Conservation (phyloP, 2,797 vertebrate genomes). For the Hyperoplus lanceolatus region DNA sequence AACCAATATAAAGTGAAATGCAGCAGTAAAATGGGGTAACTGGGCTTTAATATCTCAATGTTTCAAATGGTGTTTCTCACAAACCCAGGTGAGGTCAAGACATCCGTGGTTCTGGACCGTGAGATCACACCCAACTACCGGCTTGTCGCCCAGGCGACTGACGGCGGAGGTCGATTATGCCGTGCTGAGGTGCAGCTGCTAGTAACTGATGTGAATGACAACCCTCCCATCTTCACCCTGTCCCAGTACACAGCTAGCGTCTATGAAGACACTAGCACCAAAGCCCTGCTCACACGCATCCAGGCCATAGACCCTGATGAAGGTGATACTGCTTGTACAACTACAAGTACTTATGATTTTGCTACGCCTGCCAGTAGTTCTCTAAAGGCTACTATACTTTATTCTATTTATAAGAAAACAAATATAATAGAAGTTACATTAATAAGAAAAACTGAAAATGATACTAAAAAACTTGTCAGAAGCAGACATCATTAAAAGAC, state of each 20-base stretch:
- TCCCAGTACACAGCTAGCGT: constrained; percentile 90
- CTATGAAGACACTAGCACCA: constrained; percentile 93
- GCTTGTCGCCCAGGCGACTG: constrained; percentile 90
- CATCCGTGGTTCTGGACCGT: constrained; percentile 88
- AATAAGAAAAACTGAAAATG: too few relatives aligned
- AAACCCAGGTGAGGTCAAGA: constrained; percentile 92
- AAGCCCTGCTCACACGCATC: constrained; percentile 94
- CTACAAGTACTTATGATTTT: not conserved
- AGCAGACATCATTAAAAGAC: not conserved
- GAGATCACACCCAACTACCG: constrained; percentile 89
- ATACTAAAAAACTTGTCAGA: not conserved
- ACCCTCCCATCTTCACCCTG: constrained; percentile 91
- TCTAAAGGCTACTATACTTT: not conserved
- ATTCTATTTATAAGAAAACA: too few relatives aligned
- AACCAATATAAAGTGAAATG: not conserved
- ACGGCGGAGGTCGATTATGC: constrained; percentile 93
- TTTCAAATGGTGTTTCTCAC: constrained; percentile 16
- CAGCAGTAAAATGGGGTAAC: not conserved
- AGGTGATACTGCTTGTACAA: constrained; percentile 78
- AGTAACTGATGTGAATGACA: constrained; percentile 96
- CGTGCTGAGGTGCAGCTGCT: constrained; percentile 87
- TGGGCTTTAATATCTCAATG: not conserved
- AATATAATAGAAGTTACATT: too few relatives aligned
- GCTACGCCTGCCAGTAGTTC: not conserved
- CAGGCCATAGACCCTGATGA: constrained; percentile 95